phyloP scores from a whole-genome alignment of 2,888 invertebrate genomes.

The Teinopalpus imperialis region DNA sequence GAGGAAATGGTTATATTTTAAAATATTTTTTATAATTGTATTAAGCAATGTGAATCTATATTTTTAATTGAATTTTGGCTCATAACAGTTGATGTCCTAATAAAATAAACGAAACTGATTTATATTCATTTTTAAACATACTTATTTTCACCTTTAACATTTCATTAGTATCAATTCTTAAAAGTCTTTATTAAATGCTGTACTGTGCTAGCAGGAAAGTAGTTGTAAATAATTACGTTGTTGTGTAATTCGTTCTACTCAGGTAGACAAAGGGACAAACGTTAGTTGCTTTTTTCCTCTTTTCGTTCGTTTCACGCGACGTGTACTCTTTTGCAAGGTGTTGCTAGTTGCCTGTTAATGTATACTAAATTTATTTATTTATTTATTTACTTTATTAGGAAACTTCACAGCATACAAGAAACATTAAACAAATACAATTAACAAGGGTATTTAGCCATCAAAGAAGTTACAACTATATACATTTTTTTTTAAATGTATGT shows the following conservation, averaged over 20 bases:
- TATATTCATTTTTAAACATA: constrained; percentile 1
- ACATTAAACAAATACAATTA: too few relatives aligned
- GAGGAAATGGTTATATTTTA: constrained; percentile 15
- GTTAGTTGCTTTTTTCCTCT: constrained; percentile 52
- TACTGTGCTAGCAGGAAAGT: constrained; percentile 11
- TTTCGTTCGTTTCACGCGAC: constrained; percentile 49
- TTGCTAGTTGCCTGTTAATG: constrained; percentile 30
- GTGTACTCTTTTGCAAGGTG: constrained; percentile 50
- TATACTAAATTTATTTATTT: constrained; percentile 2
- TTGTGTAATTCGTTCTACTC: constrained; percentile 48
- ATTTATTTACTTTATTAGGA: too few relatives aligned
- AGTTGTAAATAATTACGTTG: constrained; percentile 49
- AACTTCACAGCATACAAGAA: too few relatives aligned
- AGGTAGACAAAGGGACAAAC: constrained; percentile 58
- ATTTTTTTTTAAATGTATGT: too few relatives aligned
- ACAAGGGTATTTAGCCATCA: too few relatives aligned
- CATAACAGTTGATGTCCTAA: constrained; percentile 26
- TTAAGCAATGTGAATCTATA: constrained; percentile 5
- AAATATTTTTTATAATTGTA: too few relatives aligned
- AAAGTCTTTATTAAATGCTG: not conserved
- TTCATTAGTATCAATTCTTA: constrained; percentile 8
- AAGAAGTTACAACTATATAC: too few relatives aligned
- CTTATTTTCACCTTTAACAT: constrained; percentile 14
- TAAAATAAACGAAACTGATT: constrained; percentile 5
- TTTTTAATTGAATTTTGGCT: constrained; percentile 20